Base-by-base conservation (phyloP, 2,113 vertebrate species). In the Perca flavescens region DNA sequence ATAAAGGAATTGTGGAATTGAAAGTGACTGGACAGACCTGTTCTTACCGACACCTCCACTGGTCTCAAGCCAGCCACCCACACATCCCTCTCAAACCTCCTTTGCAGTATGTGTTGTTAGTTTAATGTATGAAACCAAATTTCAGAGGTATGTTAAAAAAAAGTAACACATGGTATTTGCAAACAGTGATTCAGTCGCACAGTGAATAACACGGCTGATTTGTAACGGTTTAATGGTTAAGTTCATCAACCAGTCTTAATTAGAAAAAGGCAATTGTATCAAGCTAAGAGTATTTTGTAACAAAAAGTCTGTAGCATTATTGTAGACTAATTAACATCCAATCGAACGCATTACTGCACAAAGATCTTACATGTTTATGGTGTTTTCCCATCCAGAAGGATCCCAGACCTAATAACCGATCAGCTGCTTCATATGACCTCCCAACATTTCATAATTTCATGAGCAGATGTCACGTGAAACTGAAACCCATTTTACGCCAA, bases 181-280 rank as follows among this genome's bases (percentile, higher is more conserved):
- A 13, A 34, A 40, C 21, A 16, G n/a, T 65, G 21, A 61, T 63
- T 47, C 14, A 63, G 43, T 73, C 64, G 65, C 47, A 64, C 46
- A 14, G 31, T 61, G 36, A 79, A 67, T 81, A 57, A 74, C 61
- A 66, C 61, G 53, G n/a, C 13, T 31, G 36, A 75, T 68, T 28
- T 58, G 58, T 69, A 66, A 63, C 14, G 13, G 50, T 79, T 50
- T 71, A 21, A 17, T 82, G 71, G 50, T 21, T 25, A 50, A 70
- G 21, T 34, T 70, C 21, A 78, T 76, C 22, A 70, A 12, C 16
- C 16, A n/a, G 12, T 19, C 3, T 28, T 46, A 7, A 46, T 28
- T 25, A 25, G 31, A 19, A 49, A 25, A 47, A 5, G 25, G 49
- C 4, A 21, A 16, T 15, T 49, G 25, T 65, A 40, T 28, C 11